Conservation (phyloP, 2,797 vertebrate genomes). For the Oreonectes daqikongensis region DNA sequence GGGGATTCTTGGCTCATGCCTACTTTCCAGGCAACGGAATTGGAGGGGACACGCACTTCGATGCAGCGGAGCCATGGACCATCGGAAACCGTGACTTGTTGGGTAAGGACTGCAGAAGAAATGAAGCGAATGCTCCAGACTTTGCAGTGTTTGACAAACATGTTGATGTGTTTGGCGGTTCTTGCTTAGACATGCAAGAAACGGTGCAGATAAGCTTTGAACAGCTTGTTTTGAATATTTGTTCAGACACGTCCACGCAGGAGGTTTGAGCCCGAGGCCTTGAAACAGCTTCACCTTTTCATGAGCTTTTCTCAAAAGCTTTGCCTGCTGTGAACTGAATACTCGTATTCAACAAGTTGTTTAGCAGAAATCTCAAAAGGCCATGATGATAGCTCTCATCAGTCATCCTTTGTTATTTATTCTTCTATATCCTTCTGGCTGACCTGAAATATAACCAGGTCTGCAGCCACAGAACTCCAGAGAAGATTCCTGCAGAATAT, state of each 20-base stretch:
- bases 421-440: not conserved
- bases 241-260: constrained; percentile 11
- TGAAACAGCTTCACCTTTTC: constrained; percentile 6
- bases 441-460: not conserved
- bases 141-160: not conserved
- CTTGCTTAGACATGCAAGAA: constrained; percentile 18
- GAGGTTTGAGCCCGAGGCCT: not conserved
- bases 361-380: not conserved
- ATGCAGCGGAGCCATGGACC: constrained; percentile 91
- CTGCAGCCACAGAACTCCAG: not conserved
- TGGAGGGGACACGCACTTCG: constrained; percentile 94
- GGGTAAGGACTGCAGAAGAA: constrained; percentile 72
- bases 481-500: not conserved
- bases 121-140: not conserved
- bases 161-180: not conserved
- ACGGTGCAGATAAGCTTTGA: not conserved
- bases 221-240: not conserved
- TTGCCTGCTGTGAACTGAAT: not conserved
- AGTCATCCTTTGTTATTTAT: not conserved
- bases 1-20: constrained; percentile 91
- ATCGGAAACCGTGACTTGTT: constrained; percentile 80
- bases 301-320: not conserved
- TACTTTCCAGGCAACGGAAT: constrained; percentile 90
- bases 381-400: not conserved
- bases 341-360: not conserved